Conservation (phyloP, 2,113 vertebrate genomes). For the Hypocryptadius cinnamomeus region DNA sequence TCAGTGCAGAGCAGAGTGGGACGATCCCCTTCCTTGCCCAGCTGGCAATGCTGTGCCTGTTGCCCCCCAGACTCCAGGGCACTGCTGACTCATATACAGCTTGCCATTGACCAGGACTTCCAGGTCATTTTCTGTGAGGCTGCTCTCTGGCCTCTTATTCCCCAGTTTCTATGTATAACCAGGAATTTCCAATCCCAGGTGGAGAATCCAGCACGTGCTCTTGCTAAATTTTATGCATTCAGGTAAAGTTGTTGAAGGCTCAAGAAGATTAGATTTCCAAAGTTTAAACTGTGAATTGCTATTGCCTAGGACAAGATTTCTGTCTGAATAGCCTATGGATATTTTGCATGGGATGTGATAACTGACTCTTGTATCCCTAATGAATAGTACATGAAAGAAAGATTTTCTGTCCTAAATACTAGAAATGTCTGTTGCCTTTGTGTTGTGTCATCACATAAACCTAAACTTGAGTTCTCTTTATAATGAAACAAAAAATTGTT, state of each 20-base stretch:
- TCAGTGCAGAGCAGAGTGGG: neutral
- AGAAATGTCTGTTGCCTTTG: neutral
- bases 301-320: neutral
- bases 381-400: neutral
- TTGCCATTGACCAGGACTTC: neutral
- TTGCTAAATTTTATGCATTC: neutral
- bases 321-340: neutral
- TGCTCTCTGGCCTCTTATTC: neutral
- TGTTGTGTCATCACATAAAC: neutral
- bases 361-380: neutral
- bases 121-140: neutral
- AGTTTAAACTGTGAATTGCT: neutral
- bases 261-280: neutral
- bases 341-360: neutral
- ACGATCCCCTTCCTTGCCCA: neutral
- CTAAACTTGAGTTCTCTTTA: neutral
- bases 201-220: neutral
- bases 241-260: neutral
- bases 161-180: neutral
- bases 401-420: neutral
- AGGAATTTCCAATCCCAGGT: neutral
- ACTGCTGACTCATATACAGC: neutral
- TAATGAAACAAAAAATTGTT: neutral
- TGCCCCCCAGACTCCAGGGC: neutral
- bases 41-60: neutral